Conservation (phyloP, 1,140 invertebrate species). For the Nephotettix cincticeps region DNA sequence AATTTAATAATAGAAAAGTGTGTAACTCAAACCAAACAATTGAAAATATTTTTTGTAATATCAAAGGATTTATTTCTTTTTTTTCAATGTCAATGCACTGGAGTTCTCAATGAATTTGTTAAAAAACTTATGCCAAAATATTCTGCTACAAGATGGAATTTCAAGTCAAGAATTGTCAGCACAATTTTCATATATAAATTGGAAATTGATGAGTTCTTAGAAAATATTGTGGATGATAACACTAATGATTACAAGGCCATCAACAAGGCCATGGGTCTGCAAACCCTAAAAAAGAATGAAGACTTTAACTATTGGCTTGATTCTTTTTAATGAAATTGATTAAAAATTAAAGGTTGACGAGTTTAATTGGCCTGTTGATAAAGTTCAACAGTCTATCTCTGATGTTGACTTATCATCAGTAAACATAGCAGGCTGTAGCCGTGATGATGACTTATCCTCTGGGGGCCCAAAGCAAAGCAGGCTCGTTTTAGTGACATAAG, state of each 20-base stretch:
- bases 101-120: not conserved
- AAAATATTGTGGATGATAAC: too few species aligned
- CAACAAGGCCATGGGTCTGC: slow-evolving; percentile 20
- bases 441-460: not conserved
- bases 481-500: not conserved
- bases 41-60: slow-evolving; percentile 10
- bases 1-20: too few species aligned
- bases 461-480: not conserved
- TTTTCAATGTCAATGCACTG: not conserved
- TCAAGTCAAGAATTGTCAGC: too few species aligned
- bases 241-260: not conserved
- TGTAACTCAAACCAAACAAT: not conserved
- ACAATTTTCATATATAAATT: not conserved
- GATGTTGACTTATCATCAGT: not conserved
- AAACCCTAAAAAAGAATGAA: not conserved
- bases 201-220: not conserved
- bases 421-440: not conserved
- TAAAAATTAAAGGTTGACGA: too few species aligned
- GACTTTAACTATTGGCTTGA: slow-evolving; percentile 11
- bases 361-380: not conserved
- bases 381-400: not conserved
- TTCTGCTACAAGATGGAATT: not conserved
- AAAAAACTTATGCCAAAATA: not conserved
- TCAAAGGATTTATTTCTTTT: not conserved
- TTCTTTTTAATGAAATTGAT: slow-evolving; percentile 27